Base-by-base conservation (phyloP, 1,140 invertebrate species). In the Neodiprion lecontei region DNA sequence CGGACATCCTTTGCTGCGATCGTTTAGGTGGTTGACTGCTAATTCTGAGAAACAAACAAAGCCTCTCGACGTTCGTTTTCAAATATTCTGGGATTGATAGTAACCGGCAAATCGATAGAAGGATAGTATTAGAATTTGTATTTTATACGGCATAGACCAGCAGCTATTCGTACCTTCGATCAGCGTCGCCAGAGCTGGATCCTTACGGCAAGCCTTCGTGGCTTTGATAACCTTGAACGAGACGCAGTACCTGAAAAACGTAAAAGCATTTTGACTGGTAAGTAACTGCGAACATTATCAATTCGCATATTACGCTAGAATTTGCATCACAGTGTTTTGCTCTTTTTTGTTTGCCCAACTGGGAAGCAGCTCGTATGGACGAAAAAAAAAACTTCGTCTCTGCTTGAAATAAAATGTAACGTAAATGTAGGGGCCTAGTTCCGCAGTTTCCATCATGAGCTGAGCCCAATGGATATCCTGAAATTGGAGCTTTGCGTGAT, bases 191-290 rank as follows among this genome's bases (percentile, higher is more conserved):
- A 93, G 94, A 14, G 90, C 90, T 14, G 90, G 89, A 79, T 94
- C 91, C 76, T 92, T 91, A 79, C 92, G 91, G 83, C 94, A 96
- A 5, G 92, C 92, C 79, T 94, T 94, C 3, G 94, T 92, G 1
- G 92, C 91, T 86, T 95, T 95, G 23, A 93, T 87, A 11, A 96
- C 91, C 86, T 95, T 92, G 80, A 94, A 96, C 79, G 94, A 91
- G 1, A 95, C 92, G 81, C 94, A 95, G 83, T 95, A 95, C 79
- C 94, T 95, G 91, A 11, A 92, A 90, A 81, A 85, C 79, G 74
- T 75, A 77, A 73, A 65, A 73, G 76, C 74, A 67, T 17, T 17
- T 48, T 47, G 49, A 5, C 5, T 12, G 14, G 17, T 48, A 14
- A 67, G 49, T 75, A 67, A 61, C 14, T n/a, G 5, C 2, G 14